Evolutionary conservation across 2,888 invertebrate genomes (phyloP), one percentile per base, ranked within the genome.

Genomic region (Chromoteleia sp.): DNA sequence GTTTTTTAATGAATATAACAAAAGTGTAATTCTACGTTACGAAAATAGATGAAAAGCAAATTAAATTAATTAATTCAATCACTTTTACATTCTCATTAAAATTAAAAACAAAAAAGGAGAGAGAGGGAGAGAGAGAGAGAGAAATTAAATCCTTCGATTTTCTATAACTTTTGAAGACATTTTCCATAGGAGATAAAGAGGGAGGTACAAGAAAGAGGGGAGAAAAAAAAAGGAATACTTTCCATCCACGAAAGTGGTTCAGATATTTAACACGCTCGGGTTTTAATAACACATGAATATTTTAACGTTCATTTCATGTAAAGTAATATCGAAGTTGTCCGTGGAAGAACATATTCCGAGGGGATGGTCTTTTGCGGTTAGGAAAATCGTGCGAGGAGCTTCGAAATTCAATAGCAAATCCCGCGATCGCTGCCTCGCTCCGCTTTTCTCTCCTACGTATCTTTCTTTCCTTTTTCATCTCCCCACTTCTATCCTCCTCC

Each of bases 251-350:
- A 70, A 80, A 80, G 68, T 61, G 59, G 74, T 74, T 74, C 68
- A 30, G 59, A 80, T 63, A 80, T 74, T 74, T 63, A 70, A 80
- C 61, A 33, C 63, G 73, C 63, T 50, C 56, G 21, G 43, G 67
- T 81, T 74, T 74, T 70, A 80, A 74, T 80, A 80, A 80, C 68
- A 63, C 74, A 70, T 80, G 80, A 81, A 81, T 75, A 71, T 81
- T 81, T 75, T 50, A 75, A 65, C 70, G 56, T 71, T 81, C 58
- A 56, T 81, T 81, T 70, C 71, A 33, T 81, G 80, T 71, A 75
- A 81, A 81, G 80, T 81, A 81, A 81, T 75, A 81, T 81, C 70
- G 75, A 75, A 81, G 80, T 75, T 75, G 80, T 82, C 63, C 80
- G 75, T 65, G 59, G 56, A 74, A 75, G 75, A 75, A 75, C 68